Conservation (phyloP, 2,797 vertebrate genomes). For the Valencia hispanica region DNA sequence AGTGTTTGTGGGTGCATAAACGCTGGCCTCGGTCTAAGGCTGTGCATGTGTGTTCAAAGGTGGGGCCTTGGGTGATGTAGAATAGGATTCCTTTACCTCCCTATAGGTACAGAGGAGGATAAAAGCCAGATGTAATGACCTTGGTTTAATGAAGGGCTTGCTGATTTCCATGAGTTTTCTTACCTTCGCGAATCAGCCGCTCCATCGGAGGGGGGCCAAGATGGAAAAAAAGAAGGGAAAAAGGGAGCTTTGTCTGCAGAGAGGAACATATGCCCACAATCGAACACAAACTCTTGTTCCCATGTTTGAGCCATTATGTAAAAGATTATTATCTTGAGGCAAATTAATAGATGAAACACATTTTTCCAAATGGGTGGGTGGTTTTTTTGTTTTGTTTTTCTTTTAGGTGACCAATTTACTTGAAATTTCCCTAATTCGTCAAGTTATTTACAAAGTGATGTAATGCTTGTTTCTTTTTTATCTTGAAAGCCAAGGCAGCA, state of each 20-base stretch:
- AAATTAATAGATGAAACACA: slow-evolving; percentile 82
- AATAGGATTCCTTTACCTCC: slow-evolving; percentile 77
- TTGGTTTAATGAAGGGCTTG: slow-evolving; percentile 77
- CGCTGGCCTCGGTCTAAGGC: slow-evolving; percentile 42
- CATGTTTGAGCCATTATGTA: slow-evolving; percentile 74
- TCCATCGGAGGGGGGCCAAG: slow-evolving; percentile 39
- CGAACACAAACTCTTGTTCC: slow-evolving; percentile 72
- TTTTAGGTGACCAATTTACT: slow-evolving; percentile 77
- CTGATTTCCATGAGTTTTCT: slow-evolving; percentile 79
- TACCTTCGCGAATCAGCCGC: slow-evolving; percentile 59
- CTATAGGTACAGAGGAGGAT: slow-evolving; percentile 75
- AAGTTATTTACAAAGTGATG: slow-evolving; percentile 81
- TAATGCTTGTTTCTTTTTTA: slow-evolving; percentile 80
- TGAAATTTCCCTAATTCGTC: slow-evolving; percentile 79
- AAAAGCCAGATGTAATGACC: slow-evolving; percentile 75
- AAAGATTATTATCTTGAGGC: slow-evolving; percentile 78
- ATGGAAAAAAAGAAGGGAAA: slow-evolving; percentile 33
- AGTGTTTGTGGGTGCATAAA: slow-evolving; percentile 19
- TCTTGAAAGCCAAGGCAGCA: slow-evolving; percentile 78
- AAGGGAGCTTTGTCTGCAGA: slow-evolving; percentile 63
- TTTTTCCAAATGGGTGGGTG: slow-evolving; percentile 69
- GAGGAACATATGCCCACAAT: slow-evolving; percentile 64
- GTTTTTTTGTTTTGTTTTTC: slow-evolving; percentile 24
- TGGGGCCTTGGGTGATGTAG: slow-evolving; percentile 81
- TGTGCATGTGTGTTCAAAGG: slow-evolving; percentile 77